Conservation (phyloP, 37 sponge, comb jelly and placozoan species). For the Chondrilla cf. caribensis region DNA sequence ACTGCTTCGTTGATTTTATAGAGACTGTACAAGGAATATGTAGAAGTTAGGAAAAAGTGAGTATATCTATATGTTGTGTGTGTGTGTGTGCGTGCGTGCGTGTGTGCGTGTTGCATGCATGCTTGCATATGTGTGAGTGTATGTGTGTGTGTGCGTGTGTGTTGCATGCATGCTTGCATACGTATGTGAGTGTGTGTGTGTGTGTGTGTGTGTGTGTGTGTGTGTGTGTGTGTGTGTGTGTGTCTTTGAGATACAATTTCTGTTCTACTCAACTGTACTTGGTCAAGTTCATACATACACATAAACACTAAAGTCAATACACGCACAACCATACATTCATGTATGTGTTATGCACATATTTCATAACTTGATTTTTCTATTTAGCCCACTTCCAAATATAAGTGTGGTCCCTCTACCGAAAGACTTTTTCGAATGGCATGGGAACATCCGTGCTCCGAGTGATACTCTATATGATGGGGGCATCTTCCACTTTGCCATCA, state of each 20-base stretch:
- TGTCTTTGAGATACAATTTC: too few species aligned
- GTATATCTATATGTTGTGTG: not conserved
- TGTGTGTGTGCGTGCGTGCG: not conserved
- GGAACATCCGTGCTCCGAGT: conserved; percentile 50
- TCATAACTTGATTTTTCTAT: not conserved
- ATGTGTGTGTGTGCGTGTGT: not conserved
- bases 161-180: not conserved
- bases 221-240: not conserved
- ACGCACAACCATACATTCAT: too few species aligned
- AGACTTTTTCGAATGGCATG: conserved; percentile 62
- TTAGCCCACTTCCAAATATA: conserved; percentile 39
- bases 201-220: not conserved
- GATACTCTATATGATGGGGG: conserved; percentile 56
- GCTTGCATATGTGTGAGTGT: too few species aligned
- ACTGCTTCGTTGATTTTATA: too few species aligned
- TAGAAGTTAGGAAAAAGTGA: conserved; percentile 39
- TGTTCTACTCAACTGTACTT: too few species aligned
- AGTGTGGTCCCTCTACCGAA: conserved; percentile 46
- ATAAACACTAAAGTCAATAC: too few species aligned
- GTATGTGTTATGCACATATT: not conserved
- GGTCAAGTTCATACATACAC: too few species aligned
- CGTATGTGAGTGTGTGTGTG: conserved; percentile 5
- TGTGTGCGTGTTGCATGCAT: not conserved
- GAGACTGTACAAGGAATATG: conserved; percentile 58
- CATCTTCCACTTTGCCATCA: conserved; percentile 57